Evolutionary conservation across 2,113 vertebrate species (phyloP).

Genomic region (Dendropsophus ebraccatus): DNA sequence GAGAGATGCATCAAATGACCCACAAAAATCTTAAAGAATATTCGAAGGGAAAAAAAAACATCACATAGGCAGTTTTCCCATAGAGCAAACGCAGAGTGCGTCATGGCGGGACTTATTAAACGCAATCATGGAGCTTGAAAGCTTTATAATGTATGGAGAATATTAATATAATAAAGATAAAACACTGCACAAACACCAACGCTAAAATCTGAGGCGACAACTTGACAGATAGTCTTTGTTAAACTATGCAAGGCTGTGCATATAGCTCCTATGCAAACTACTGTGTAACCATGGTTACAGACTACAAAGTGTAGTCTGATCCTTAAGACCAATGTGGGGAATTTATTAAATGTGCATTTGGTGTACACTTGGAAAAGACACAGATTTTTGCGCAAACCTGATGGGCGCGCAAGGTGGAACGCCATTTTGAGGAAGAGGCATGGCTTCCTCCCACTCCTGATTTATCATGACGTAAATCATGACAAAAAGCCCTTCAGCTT

Average conservation of each 20-base stretch:
- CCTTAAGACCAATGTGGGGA: background rate
- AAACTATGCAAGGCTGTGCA: background rate
- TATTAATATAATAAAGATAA: background rate
- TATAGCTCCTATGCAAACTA: background rate
- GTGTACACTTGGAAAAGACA: too few species aligned
- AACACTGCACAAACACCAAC: background rate
- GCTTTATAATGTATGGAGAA: background rate
- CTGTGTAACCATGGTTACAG: background rate
- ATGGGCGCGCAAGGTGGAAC: too few species aligned
- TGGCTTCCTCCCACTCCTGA: too few species aligned
- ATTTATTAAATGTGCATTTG: too few species aligned
- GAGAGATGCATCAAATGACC: constrained; percentile 24
- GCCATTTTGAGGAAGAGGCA: too few species aligned
- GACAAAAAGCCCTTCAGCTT: too few species aligned
- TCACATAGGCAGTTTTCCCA: background rate
- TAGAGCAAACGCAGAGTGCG: background rate
- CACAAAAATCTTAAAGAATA: background rate
- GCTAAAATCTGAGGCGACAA: too few species aligned
- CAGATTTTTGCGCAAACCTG: too few species aligned
- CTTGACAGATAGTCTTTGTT: background rate
- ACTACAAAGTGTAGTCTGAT: background rate
- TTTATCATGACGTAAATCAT: too few species aligned
- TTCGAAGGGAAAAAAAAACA: background rate
- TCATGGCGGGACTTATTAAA: background rate
- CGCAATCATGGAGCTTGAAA: background rate